Evolutionary conservation across 2,888 invertebrate species (phyloP).

Genomic region (Zelleria hepariella): DNA sequence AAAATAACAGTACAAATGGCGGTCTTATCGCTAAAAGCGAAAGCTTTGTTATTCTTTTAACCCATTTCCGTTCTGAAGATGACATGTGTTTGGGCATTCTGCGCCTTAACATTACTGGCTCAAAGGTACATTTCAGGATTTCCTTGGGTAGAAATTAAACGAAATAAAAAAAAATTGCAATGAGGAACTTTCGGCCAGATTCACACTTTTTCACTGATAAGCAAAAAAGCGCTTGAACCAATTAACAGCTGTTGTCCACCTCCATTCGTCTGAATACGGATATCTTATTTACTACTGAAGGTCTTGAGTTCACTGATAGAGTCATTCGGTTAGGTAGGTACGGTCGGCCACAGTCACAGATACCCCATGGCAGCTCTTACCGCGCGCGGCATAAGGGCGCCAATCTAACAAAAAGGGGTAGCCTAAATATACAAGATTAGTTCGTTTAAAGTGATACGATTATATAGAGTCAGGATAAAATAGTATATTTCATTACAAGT

Average conservation of each 20-base stretch:
- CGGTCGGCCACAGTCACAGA: too few relatives aligned
- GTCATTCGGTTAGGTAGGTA: neutral
- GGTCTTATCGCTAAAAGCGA: too few relatives aligned
- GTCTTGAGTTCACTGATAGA: neutral
- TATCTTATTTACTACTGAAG: neutral
- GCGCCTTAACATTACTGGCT: neutral
- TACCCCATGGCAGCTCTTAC: too few relatives aligned
- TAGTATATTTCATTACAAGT: too few relatives aligned
- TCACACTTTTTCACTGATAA: neutral
- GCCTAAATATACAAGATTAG: too few relatives aligned
- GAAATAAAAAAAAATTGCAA: neutral
- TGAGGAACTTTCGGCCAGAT: neutral
- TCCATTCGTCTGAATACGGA: conserved; percentile 4
- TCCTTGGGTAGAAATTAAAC: neutral
- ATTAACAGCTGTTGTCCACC: neutral
- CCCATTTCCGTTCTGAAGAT: too few relatives aligned
- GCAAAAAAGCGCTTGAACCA: neutral
- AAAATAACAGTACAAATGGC: too few relatives aligned
- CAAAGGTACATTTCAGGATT: neutral
- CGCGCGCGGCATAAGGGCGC: too few relatives aligned
- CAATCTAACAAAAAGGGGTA: too few relatives aligned
- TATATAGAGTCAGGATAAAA: too few relatives aligned
- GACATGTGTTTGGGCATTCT: neutral
- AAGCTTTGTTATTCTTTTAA: too few relatives aligned
- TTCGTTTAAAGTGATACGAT: too few relatives aligned